phyloP scores from a whole-genome alignment of 2,888 invertebrate species.

The Elegia similella region DNA sequence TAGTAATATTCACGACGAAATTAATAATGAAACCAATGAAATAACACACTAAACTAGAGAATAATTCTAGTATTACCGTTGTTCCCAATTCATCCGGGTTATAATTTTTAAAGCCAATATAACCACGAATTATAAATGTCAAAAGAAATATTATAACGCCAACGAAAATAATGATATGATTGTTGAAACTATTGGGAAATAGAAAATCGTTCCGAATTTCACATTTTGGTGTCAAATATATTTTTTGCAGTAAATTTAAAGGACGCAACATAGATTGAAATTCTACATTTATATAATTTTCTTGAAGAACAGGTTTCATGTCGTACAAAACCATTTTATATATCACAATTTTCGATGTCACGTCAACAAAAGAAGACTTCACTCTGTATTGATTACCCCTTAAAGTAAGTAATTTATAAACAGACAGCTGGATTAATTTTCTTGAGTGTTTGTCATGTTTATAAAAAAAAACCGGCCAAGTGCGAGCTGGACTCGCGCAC shows the following conservation, averaged over 20 bases:
- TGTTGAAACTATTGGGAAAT: neutral
- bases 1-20: neutral
- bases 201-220: neutral
- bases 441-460: too few relatives aligned
- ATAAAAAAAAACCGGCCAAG: too few relatives aligned
- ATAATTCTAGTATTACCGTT: neutral
- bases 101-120: neutral
- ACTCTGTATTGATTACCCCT: too few relatives aligned
- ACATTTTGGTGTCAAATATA: conserved; percentile 4
- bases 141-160: neutral
- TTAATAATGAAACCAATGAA: neutral
- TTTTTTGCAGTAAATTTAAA: neutral
- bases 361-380: too few relatives aligned
- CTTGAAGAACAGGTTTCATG: neutral
- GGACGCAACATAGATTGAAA: neutral
- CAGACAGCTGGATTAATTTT: too few relatives aligned
- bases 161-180: neutral
- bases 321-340: neutral
- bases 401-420: too few relatives aligned
- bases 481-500: too few relatives aligned
- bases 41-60: neutral
- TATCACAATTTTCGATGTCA: too few relatives aligned
- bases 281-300: neutral
- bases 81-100: neutral
- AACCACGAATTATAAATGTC: neutral